Base-by-base conservation (phyloP, 1,140 invertebrate species). In the Gryllus bimaculatus region DNA sequence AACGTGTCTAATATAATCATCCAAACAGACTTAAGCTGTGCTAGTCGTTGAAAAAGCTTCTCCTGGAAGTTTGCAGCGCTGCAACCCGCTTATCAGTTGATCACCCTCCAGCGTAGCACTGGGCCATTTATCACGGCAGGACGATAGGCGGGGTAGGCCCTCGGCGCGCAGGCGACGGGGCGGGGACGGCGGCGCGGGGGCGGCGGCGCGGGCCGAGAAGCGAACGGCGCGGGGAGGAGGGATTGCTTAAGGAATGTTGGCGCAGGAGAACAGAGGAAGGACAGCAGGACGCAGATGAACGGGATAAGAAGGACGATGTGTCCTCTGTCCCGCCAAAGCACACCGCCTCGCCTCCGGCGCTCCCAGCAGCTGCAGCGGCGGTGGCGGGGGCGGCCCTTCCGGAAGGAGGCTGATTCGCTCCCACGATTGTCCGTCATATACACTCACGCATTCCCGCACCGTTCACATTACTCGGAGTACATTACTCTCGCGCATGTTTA, bases 1-100 rank as follows among this genome's bases (percentile, higher is more conserved):
- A 66, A 66, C 54, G 54, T 66, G 54, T 66, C 54, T 66, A 66
- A 66, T 66, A 66, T 66, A 66, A 66, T 66, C 54, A 66, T 66
- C 54, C 54, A 66, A 66, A 66, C 54, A 66, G 54, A 66, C 54
- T 66, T 66, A 66, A 66, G 54, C 54, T 66, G 54, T 66, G 54
- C 54, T 66, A 66, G 54, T 66, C 54, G 54, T 66, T 66, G 54
- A 66, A 66, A 66, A 66, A 66, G 54, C 54, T 66, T 66, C 54
- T 66, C 54, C 54, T 13, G 54, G 54, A 66, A 66, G 54, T 66
- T 66, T 18, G 54, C 18, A 66, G 54, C 54, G 54, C 18, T 66
- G 54, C 54, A 66, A 66, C 54, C 18, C 54, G 54, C 54, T 66
- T 66, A 66, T 66, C 54, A 66, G 54, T 66, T 66, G 54, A 66